Base-by-base conservation (phyloP, 2,888 invertebrate genomes). In the Palloptera scutellata region DNA sequence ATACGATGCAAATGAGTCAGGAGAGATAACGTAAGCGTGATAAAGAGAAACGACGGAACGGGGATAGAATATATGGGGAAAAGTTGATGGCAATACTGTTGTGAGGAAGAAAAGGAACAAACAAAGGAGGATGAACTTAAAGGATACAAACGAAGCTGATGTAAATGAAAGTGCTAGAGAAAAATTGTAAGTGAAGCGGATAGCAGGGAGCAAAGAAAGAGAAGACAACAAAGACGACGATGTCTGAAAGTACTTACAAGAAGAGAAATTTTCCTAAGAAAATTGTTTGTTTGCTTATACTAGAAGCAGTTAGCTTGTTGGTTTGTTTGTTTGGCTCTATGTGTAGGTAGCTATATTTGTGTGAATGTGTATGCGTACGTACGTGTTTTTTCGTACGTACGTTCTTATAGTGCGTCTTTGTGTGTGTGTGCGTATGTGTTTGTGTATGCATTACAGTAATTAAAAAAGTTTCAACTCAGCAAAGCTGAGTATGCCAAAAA, bases 281-380 rank as follows among this genome's bases (percentile, higher is more conserved):
- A 30, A 30, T 30, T 30, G 30, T 30, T 30, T 30, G 30, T 30
- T 30, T 30, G 30, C 30, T 30, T 30, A 30, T 30, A 30, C 30
- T 30, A 30, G 30, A 2, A 30, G 30, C 30, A 30, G 30, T 30
- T 30, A 4, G 30, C 6, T 30, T 30, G 30, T 30, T 30, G 2
- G 30, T 30, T 2, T 30, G 3, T 30, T 30, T 30, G 2, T 30
- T 30, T 30, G n/a, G n/a, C n/a, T 30, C 30, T 30, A 64, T 41
- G 9, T 51, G 19, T 48, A 57, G 17, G 13, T 41, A 54, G 12
- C 48, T 51, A 61, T 12, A 20, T 43, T 53, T 6, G 12, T 54
- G 58, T n/a, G 48, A 64, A 45, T 30, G 15, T 57, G 45, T 45
- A 20, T 55, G 59, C 8, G 10, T 45, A 40, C 48, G n/a, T 51